Evolutionary conservation across 2,797 vertebrate species (phyloP).

Genomic region (Lepilemur ruficaudatus): DNA sequence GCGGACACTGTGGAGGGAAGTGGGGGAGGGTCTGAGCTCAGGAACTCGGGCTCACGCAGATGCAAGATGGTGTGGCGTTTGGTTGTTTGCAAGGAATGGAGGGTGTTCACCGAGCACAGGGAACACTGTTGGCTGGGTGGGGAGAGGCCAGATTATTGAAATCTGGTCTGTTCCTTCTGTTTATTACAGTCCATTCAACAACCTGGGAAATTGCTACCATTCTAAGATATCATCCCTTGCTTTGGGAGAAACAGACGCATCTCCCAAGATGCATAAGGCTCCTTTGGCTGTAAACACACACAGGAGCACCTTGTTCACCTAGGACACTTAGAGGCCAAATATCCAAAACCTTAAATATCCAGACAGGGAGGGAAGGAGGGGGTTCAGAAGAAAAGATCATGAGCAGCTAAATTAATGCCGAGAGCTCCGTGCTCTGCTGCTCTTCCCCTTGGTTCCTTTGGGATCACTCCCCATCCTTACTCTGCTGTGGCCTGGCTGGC

Average conservation of each 20-base stretch:
- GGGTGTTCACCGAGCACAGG: neutral
- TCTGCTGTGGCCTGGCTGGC: neutral
- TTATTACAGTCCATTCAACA: constrained; percentile 14
- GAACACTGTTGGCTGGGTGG: neutral
- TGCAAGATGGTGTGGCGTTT: too few relatives aligned
- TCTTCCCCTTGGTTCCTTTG: neutral
- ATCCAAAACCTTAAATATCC: neutral
- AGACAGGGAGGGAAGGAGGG: neutral
- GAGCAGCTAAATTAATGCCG: neutral
- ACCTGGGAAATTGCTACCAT: neutral
- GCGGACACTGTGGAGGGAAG: neutral
- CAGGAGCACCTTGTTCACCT: neutral
- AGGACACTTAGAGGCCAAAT: neutral
- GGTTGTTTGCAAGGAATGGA: neutral
- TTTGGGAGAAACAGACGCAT: neutral
- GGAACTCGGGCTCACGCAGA: neutral
- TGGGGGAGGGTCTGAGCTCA: rapidly evolving
- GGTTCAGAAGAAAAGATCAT: neutral
- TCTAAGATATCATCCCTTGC: neutral
- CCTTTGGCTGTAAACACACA: neutral
- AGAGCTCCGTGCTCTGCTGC: neutral
- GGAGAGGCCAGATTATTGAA: neutral
- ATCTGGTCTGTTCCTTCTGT: neutral
- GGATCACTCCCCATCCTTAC: neutral
- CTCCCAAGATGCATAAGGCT: neutral